A percentile compares a stretch with the other conserved stretches of the same genome.
Conservation (phyloP, 2,113 vertebrate genomes). For the Podarcis raffonei region DNA sequence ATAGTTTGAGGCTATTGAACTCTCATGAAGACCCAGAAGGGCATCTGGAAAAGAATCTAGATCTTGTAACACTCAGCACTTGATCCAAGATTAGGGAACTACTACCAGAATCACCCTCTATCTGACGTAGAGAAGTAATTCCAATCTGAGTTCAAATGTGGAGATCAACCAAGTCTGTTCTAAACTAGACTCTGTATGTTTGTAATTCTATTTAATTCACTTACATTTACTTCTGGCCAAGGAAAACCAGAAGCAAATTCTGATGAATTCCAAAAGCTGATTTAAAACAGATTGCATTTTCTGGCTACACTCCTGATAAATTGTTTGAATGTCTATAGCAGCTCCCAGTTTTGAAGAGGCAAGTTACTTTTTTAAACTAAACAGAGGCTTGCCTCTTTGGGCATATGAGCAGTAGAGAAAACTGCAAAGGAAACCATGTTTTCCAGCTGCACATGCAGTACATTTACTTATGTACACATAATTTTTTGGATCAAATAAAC, state of each 20-base stretch:
- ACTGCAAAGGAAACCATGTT: neutral
- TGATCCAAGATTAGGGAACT: neutral
- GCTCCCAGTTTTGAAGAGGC: neutral
- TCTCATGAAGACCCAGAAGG: conserved; percentile 16
- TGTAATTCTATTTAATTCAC: neutral
- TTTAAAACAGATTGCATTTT: neutral
- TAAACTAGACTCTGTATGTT: neutral
- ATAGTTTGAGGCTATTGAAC: conserved; percentile 38
- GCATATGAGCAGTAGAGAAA: neutral
- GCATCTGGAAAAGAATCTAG: neutral
- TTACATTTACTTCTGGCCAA: neutral
- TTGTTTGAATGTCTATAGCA: neutral
- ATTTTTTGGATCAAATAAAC: neutral
- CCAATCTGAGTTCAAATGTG: neutral
- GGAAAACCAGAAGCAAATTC: neutral
- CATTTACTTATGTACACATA: neutral
- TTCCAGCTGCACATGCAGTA: neutral
- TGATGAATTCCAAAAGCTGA: neutral
- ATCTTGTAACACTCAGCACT: neutral
- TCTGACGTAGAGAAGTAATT: neutral
- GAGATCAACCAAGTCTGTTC: neutral
- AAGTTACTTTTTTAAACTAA: neutral
- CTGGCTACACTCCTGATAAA: neutral
- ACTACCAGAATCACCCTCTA: neutral
- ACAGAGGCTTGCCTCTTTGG: neutral